These are phyloP conservation scores for Diaphora mendica DNA, from an alignment of 2,888 invertebrate genomes.

Conservation along the genomic window DNA sequence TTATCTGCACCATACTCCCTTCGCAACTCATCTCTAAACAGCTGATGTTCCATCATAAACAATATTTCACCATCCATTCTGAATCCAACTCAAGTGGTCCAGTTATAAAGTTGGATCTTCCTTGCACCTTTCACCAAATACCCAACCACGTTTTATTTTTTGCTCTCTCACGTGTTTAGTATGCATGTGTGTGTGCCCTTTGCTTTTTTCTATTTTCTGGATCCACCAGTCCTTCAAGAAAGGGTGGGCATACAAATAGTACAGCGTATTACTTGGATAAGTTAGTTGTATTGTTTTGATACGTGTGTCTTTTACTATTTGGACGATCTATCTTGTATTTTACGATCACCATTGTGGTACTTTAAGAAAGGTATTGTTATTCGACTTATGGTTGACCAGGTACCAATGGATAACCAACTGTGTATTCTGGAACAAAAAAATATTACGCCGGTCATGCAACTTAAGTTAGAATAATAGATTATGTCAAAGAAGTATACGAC, in stretches of 20 bases:
- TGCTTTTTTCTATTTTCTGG: slow-evolving; percentile 57
- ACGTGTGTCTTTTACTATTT: slow-evolving; percentile 47
- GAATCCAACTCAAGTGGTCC: slow-evolving; percentile 30
- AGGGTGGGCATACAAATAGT: slow-evolving; percentile 63
- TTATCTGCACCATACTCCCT: slow-evolving; percentile 60
- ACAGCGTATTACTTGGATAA: slow-evolving; percentile 56
- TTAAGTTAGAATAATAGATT: slow-evolving; percentile 7
- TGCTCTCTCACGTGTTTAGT: slow-evolving; percentile 58
- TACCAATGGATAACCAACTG: slow-evolving; percentile 33
- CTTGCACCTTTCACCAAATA: slow-evolving; percentile 27
- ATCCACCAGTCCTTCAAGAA: slow-evolving; percentile 56
- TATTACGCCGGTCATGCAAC: slow-evolving; percentile 8
- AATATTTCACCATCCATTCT: slow-evolving; percentile 35
- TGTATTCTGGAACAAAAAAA: slow-evolving; percentile 5
- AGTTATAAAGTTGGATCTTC: slow-evolving; percentile 26
- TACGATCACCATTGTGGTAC: slow-evolving; percentile 39
- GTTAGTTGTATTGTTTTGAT: slow-evolving; percentile 56
- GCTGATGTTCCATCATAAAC: slow-evolving; percentile 64
- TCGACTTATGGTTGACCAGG: slow-evolving; percentile 39
- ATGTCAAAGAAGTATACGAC: not conserved
- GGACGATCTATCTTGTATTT: slow-evolving; percentile 47
- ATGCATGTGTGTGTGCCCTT: slow-evolving; percentile 51
- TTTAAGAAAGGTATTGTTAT: slow-evolving; percentile 34
- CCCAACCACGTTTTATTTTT: slow-evolving; percentile 59
- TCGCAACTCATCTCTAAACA: slow-evolving; percentile 60